Evolutionary conservation across 2,888 invertebrate species (phyloP).

Genomic region (Pimpla rufipes): DNA sequence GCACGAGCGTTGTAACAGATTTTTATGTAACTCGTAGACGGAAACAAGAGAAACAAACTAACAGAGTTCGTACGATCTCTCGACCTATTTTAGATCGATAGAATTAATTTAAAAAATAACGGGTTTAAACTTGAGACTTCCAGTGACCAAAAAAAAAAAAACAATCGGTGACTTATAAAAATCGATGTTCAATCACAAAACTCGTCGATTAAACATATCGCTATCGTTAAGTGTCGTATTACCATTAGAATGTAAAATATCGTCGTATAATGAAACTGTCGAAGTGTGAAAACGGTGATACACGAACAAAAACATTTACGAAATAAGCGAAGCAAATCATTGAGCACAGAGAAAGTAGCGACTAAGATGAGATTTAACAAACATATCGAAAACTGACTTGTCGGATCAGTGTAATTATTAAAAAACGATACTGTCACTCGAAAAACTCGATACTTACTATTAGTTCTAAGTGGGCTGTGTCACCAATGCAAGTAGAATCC

Average conservation of each 20-base stretch:
- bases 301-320: not conserved
- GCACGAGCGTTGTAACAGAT: not conserved
- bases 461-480: constrained; percentile 43
- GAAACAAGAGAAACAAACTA: not conserved
- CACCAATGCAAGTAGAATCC: constrained; percentile 24
- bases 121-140: constrained; percentile 51
- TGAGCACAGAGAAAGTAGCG: constrained; percentile 32
- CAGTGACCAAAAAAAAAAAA: constrained; percentile 55
- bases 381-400: constrained; percentile 54
- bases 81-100: not conserved
- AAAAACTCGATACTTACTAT: constrained; percentile 39
- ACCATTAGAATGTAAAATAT: constrained; percentile 41
- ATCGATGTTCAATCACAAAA: constrained; percentile 51
- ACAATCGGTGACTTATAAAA: constrained; percentile 40
- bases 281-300: constrained; percentile 15
- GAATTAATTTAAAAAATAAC: constrained; percentile 4
- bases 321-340: not conserved
- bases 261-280: not conserved
- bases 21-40: constrained; percentile 9
- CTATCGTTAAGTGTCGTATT: constrained; percentile 61
- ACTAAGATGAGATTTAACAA: constrained; percentile 29
- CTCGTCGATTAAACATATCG: constrained; percentile 61
- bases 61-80: constrained; percentile 16
- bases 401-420: constrained; percentile 11
- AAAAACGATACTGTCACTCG: constrained; percentile 12